Evolutionary conservation across 30 jellyfish, hydroid and myxozoan species (phyloP), one percentile per base, ranked within the genome.

Genomic region (Turritopsis rubra): DNA sequence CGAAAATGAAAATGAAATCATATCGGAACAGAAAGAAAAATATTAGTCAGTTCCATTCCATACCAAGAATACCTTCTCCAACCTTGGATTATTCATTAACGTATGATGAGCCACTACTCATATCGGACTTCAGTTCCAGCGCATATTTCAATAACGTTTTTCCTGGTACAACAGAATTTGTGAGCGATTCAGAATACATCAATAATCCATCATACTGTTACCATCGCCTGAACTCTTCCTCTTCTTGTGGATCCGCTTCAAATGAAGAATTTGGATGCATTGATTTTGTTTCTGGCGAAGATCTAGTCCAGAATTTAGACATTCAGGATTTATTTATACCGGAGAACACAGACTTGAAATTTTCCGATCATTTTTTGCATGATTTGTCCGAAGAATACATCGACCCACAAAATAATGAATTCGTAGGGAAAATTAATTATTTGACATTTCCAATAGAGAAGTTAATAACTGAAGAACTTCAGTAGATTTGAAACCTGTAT

Each of bases 231-330:
- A 41, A 41, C 60, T 41, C 60, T 41, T 41, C 96, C 1, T 83
- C 89, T 65, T 89, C 89, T 21, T 86, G 82, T 30, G 80, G 93
- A 1, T 89, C 91, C 17, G 74, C 88, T 5, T 83, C 97, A 31
- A 31, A 18, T 21, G 96, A 91, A 21, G 94, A 93, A 25, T 16
- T 82, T 52, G 83, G 53, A 18, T 29, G 70, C 24, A 79, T 82
- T 31, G 99, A 89, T 20, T 94, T 89, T 77, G 30, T 94, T 71
- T 89, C 99, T 19, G 99, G 99, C 1, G 99, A 94, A 86, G 99
- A 94, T 52, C 88, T 94, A 7, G 89, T 94, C 23, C 84, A 87
- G 66, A 82, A 95, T 1, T 75, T 94, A 23, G 96, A 94, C 66
- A 84, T 89, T 20, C 71, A 90, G 21, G 99, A 94, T 70, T 81